Evolutionary conservation across 2,888 invertebrate species (phyloP), one percentile per base, ranked within the genome.

Genomic region (Ornithoptera priamus): DNA sequence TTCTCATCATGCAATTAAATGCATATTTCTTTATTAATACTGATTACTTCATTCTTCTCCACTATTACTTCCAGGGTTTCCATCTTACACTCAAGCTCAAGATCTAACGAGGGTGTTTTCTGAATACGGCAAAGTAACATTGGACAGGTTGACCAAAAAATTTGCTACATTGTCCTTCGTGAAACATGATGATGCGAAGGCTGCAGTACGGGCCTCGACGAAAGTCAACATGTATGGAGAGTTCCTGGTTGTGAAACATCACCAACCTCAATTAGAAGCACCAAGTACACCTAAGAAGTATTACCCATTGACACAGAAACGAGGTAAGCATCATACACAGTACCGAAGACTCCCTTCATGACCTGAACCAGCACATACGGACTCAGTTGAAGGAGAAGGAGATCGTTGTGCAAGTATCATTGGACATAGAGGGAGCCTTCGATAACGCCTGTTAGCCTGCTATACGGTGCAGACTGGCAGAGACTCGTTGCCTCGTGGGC

Each of bases 141-240:
- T 89, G 2, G 86, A 86, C 20, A 73, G 72, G 8, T 70, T 85
- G 24, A 77, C 68, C 58, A 73, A 74, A 18, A 76, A 76, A 24
- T 74, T 75, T 46, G 82, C 88, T 0, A 64, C 76, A 0, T 24
- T 90, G 0, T 61, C 72, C 0, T 89, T 80, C 76, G 0, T 24
- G 1, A 74, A 68, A 0, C 74, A 69, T 0, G 74, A 72, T 0
- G 79, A 81, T 0, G 86, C 85, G 0, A 24, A 18, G 0, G 76
- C 74, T 0, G 89, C 87, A 0, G 2, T 83, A 0, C 36, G 68
- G 2, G 77, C 78, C 1, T 74, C 77, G 1, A 71, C 71, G 2
- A 80, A 81, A 0, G 71, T 88, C 1, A 77, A 77, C 67, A 72
- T 90, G 0, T 90, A 89, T 71, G 89, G 90, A 0, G 80, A 85